Base-by-base conservation (phyloP, 2,888 invertebrate species). In the Stramonita haemastoma region DNA sequence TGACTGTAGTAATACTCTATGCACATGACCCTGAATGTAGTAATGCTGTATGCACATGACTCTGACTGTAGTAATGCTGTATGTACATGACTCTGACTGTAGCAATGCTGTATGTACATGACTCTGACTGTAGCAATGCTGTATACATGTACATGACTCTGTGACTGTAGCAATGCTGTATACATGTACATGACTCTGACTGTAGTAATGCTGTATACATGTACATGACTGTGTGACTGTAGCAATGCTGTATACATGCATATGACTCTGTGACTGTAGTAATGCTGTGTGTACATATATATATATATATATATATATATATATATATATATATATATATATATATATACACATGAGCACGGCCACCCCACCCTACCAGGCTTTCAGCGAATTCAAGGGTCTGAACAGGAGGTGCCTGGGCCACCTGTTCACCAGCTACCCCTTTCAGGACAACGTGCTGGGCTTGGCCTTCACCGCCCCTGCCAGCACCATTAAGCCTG, bases 381-480 rank as follows among this genome's bases (percentile, higher is more conserved):
- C 81, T 34, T 81, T 87, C 57, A 81, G 81, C 34, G 4, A 32
- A 32, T 4, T 73, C 19, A 2, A 26, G 15, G 29, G 90, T 2
- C 90, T 92, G 79, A 96, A 98, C 98, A 84, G 91, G 96, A 99
- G 98, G 97, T 99, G 99, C 96, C 97, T 99, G 95, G 99, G 99
- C 87, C 99, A 99, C 96, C 97, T 99, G 93, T 99, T 99, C 96
- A 99, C 99, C 91, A 98, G 99, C 96, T 97, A 98, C 89, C 98
- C 98, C 96, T 99, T 99, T 96, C 98, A 98, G 96, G 98, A 98
- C 92, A 99, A 99, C 91, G 98, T 99, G 94, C 97, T 99, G 91
- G 99, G 99, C 70, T 97, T 99, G 92, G 99, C 99, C 84, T 99
- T 99, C 96, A 99, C 99, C 90, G 99, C 99, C 87, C 98, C 98